Conservation (phyloP, 2,888 invertebrate species). For the Pyrocoelia pectoralis region DNA sequence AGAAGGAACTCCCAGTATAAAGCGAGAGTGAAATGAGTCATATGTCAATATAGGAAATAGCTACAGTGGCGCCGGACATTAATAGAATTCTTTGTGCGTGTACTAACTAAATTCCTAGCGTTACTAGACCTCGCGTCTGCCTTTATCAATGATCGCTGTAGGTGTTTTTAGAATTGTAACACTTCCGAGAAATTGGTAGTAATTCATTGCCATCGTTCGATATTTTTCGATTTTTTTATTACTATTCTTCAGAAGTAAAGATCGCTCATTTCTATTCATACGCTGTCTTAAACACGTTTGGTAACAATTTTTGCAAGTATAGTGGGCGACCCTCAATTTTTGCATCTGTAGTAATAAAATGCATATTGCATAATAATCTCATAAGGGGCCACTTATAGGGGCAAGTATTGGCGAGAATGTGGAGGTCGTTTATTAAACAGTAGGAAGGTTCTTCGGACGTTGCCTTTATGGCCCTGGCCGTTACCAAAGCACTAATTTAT, state of each 20-base stretch:
- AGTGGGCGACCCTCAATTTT: conserved; percentile 12
- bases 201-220: not conserved
- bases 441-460: conserved; percentile 40
- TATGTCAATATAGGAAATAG: conserved; percentile 18
- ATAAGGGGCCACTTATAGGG: conserved; percentile 31
- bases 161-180: not conserved
- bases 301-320: conserved; percentile 8
- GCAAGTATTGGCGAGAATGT: conserved; percentile 37
- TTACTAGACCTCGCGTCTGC: not conserved
- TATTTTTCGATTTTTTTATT: not conserved
- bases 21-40: conserved; percentile 34
- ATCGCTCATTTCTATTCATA: not conserved
- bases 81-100: conserved; percentile 23
- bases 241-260: not conserved
- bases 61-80: conserved; percentile 29
- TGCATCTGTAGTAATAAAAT: conserved; percentile 16
- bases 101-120: not conserved
- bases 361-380: conserved; percentile 29
- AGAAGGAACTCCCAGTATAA: conserved; percentile 17
- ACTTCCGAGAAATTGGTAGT: not conserved
- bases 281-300: conserved; percentile 4
- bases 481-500: conserved; percentile 26
- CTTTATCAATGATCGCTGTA: not conserved
- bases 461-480: conserved; percentile 42
- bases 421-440: conserved; percentile 36